These are phyloP conservation scores for Mystacides longicornis DNA, from an alignment of 2,888 invertebrate genomes.

Conservation along the genomic window DNA sequence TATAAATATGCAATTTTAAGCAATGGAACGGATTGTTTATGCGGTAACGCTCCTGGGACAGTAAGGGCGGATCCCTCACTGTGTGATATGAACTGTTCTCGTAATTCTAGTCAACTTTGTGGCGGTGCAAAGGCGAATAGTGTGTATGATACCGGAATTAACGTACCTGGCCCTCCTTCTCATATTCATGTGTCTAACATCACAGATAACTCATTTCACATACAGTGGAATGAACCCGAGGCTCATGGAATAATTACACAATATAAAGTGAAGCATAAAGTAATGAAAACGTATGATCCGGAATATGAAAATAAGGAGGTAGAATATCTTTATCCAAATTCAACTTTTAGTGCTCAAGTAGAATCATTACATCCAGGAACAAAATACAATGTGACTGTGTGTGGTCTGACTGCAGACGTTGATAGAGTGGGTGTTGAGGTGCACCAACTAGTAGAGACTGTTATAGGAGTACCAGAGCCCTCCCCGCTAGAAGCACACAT, in stretches of 20 bases:
- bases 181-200: slow-evolving; percentile 50
- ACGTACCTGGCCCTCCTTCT: slow-evolving; percentile 62
- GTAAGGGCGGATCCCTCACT: slow-evolving; percentile 39
- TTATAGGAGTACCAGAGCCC: slow-evolving; percentile 64
- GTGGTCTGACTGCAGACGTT: slow-evolving; percentile 54
- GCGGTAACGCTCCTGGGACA: slow-evolving; percentile 41
- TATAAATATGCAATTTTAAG: slow-evolving; percentile 44
- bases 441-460: slow-evolving; percentile 55
- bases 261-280: slow-evolving; percentile 49
- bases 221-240: slow-evolving; percentile 53
- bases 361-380: slow-evolving; percentile 66
- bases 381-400: slow-evolving; percentile 64
- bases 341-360: slow-evolving; percentile 50
- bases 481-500: slow-evolving; percentile 63
- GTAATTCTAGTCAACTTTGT: slow-evolving; percentile 55
- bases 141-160: slow-evolving; percentile 60
- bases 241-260: slow-evolving; percentile 46
- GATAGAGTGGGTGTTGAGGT: slow-evolving; percentile 52
- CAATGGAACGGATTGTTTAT: slow-evolving; percentile 43
- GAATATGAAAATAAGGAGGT: slow-evolving; percentile 33
- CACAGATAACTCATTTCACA: slow-evolving; percentile 55
- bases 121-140: slow-evolving; percentile 61
- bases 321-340: slow-evolving; percentile 54
- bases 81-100: slow-evolving; percentile 53
- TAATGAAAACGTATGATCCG: slow-evolving; percentile 50